Percentiles rank a stretch among this genome's conserved stretches.
phyloP scores from a whole-genome alignment of 2,888 invertebrate genomes.

The Parnassius apollo region DNA sequence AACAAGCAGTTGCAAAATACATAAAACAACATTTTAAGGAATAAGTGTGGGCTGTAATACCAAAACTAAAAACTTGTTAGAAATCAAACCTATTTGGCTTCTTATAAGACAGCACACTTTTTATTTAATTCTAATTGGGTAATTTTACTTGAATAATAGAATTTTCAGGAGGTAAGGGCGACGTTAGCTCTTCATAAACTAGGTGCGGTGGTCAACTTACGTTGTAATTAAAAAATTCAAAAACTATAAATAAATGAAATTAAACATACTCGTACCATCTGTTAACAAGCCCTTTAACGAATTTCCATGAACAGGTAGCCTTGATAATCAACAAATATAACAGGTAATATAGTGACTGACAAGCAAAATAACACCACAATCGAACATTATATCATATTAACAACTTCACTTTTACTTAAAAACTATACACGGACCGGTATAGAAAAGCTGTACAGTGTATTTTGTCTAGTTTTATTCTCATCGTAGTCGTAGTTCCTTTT shows the following conservation, averaged over 20 bases:
- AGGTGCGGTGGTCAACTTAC: no score
- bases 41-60: conserved; percentile 36
- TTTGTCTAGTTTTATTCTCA: conserved; percentile 52
- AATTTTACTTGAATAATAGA: not conserved
- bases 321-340: conserved; percentile 49
- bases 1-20: conserved; percentile 8
- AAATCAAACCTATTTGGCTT: conserved; percentile 38
- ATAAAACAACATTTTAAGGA: conserved; percentile 17
- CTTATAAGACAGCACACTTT: conserved; percentile 19
- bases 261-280: conserved; percentile 33
- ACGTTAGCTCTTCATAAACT: no score
- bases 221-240: no score
- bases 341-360: conserved; percentile 35
- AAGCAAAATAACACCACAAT: conserved; percentile 30
- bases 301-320: conserved; percentile 40
- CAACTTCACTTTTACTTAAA: conserved; percentile 30
- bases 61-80: conserved; percentile 46
- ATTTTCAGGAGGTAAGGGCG: not conserved
- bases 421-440: conserved; percentile 31
- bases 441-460: conserved; percentile 38
- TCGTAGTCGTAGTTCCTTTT: conserved; percentile 46
- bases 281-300: conserved; percentile 33
- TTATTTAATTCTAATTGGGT: conserved; percentile 4
- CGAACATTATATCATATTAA: conserved; percentile 26
- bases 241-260: conserved; percentile 1